Base-by-base conservation (phyloP, 1,140 invertebrate genomes). In the Drosophila rhopaloa region DNA sequence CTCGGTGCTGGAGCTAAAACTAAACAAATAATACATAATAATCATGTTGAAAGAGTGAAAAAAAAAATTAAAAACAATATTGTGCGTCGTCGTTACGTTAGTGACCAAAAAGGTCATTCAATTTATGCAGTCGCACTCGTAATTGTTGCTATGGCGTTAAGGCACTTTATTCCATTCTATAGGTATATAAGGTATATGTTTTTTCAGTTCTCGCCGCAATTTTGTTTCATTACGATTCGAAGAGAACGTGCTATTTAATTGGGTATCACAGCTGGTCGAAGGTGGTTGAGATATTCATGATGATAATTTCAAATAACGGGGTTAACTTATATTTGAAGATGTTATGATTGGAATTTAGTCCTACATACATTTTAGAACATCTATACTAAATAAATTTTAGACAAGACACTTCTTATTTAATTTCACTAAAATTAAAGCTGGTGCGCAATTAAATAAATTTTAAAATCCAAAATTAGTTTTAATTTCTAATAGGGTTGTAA, bases 41-140 rank as follows among this genome's bases (percentile, higher is more conserved):
- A 81, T 81, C 79, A 73, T 60, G 59, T 57, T 72, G 62, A 43
- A 56, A 35, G 66, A 72, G 68, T 24, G 32, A 59, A 47, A 54
- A 40, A 24, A 24, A 60, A n/a, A 76, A 50, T 48, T 56, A n/a
- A 27, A 60, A 55, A 67, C 58, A 63, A 59, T 66, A 70, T 83
- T 79, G 67, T 86, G 79, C 79, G 83, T 86, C 80, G 79, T 82
- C 79, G 79, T 82, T 82, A 82, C 79, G 79, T 82, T 78, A 41
- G 27, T 82, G 76, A 86, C 79, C 83, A 88, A 86, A 86, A 86
- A 83, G 83, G 84, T 86, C 83, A 86, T 56, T 59, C 63, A 74
- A 73, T 88, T 74, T 59, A 82, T 77, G 59, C 71, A 53, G 41
- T 78, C 55, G 48, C 24, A 58, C 51, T 66, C 10, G 77, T 81